These are phyloP conservation scores for Dicerorhinus sumatrensis DNA, from an alignment of 2,113 vertebrate genomes.

Conservation along the genomic window DNA sequence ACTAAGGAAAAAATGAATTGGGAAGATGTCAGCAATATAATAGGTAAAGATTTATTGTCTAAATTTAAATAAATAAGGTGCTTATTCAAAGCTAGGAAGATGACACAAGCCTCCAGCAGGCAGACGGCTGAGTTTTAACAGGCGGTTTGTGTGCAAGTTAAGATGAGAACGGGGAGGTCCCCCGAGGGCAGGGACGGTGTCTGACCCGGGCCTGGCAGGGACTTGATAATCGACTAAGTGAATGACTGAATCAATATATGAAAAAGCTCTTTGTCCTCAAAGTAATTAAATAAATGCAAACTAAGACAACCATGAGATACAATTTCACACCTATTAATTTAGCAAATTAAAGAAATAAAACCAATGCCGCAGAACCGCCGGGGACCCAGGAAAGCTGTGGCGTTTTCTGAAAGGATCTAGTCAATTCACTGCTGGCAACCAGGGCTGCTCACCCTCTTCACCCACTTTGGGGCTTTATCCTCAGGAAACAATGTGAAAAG, in stretches of 20 bases:
- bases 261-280: background rate
- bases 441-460: background rate
- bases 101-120: background rate
- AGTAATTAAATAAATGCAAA: constrained; percentile 41
- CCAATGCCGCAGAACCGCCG: background rate
- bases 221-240: background rate
- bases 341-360: constrained; percentile 49
- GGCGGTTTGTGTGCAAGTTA: background rate
- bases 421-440: background rate
- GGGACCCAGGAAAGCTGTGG: background rate
- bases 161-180: background rate
- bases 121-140: background rate
- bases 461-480: background rate
- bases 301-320: constrained; percentile 25
- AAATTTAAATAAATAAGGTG: constrained; percentile 12
- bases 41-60: background rate
- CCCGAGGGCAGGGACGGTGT: background rate
- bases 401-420: background rate
- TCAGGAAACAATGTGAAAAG: background rate
- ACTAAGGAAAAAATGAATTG: constrained; percentile 2
- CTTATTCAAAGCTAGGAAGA: constrained; percentile 16
- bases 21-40: background rate
- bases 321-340: constrained; percentile 35
- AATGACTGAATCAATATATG: constrained; percentile 6
- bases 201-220: background rate